These are phyloP conservation scores for Rhinoderma darwinii DNA, from an alignment of 2,113 vertebrate species.

Conservation along the genomic window DNA sequence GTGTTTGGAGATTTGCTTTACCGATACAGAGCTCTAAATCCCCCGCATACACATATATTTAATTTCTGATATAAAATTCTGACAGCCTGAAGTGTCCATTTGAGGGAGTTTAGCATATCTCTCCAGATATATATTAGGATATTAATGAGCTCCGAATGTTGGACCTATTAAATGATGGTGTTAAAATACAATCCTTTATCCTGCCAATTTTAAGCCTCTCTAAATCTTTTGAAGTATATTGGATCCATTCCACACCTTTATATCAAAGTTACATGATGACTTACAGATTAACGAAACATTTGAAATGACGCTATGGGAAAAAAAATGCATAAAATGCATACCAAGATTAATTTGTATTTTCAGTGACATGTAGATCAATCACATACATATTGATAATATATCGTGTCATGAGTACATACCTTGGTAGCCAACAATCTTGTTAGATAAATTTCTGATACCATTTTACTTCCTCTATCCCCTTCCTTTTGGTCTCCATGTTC, in stretches of 20 bases:
- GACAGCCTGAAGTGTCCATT: no score
- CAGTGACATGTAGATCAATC: neutral
- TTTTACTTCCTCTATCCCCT: conserved; percentile 96
- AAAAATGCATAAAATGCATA: neutral
- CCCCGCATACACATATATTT: no score
- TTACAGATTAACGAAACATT: neutral
- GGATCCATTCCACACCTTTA: neutral
- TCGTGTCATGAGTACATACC: conserved; percentile 69
- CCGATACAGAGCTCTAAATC: no score
- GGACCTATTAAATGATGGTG: neutral
- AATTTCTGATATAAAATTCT: no score
- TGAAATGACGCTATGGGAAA: neutral
- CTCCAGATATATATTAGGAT: no score
- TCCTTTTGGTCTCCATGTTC: conserved; percentile 98
- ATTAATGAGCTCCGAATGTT: neutral
- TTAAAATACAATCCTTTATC: neutral
- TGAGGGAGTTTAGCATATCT: no score
- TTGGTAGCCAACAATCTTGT: conserved; percentile 96
- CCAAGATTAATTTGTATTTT: neutral
- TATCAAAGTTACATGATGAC: neutral
- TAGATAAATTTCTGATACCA: conserved; percentile 99
- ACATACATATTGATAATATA: rapidly evolving
- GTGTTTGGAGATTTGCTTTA: no score
- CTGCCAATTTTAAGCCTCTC: neutral
- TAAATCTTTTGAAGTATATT: no score